A percentile compares a stretch with the other conserved stretches of the same genome.
phyloP scores from a whole-genome alignment of 2,113 vertebrate genomes.

The Micronycteris hirsuta region DNA sequence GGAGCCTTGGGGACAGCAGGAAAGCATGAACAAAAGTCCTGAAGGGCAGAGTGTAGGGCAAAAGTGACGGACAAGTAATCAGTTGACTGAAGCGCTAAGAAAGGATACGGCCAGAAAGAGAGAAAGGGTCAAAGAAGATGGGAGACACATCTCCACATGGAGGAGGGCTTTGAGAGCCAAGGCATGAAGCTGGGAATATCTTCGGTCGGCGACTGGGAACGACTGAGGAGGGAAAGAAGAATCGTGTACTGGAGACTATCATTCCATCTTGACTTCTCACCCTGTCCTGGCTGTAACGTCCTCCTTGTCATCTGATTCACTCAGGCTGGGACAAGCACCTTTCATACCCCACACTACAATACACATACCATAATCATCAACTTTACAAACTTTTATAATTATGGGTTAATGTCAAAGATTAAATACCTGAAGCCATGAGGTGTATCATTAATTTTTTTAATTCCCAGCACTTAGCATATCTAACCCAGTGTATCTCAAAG shows the following conservation, averaged over 20 bases:
- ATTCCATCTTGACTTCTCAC: not conserved
- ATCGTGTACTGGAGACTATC: not conserved
- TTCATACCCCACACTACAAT: not conserved
- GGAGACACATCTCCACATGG: not conserved
- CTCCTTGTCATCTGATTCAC: not conserved
- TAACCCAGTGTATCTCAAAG: not conserved
- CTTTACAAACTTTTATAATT: conserved; percentile 44
- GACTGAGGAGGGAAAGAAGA: not conserved
- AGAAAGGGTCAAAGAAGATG: not conserved
- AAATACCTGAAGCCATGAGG: not conserved
- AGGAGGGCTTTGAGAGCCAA: not conserved
- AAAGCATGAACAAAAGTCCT: not conserved
- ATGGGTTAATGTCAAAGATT: conserved; percentile 26
- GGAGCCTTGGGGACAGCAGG: not conserved
- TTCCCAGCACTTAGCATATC: not conserved
- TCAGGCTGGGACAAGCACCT: not conserved
- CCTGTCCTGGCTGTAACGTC: not conserved
- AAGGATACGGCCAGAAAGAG: not conserved
- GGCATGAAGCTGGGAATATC: not conserved
- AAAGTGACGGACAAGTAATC: not conserved
- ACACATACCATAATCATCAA: not conserved
- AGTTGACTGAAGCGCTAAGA: not conserved
- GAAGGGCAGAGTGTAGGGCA: not conserved
- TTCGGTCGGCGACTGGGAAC: not conserved
- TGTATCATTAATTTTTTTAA: conserved; percentile 31